A percentile compares a stretch with the other conserved stretches of the same genome.
Evolutionary conservation across 2,113 vertebrate genomes (phyloP).

Genomic region (Daubentonia madagascariensis): DNA sequence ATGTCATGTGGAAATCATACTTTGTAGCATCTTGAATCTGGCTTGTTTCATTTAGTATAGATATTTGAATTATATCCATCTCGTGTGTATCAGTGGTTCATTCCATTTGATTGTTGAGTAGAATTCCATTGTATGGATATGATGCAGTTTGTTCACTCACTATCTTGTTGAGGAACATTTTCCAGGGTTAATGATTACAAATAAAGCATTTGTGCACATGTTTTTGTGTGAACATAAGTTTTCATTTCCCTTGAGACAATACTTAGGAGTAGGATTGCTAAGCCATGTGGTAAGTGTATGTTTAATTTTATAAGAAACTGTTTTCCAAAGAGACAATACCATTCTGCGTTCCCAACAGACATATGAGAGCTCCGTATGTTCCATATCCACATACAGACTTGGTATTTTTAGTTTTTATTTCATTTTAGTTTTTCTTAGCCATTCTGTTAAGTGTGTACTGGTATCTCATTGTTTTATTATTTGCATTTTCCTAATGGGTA

Average conservation of each 20-base stretch:
- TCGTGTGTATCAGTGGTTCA: neutral
- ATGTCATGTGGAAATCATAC: neutral
- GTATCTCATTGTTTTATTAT: neutral
- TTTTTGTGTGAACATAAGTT: neutral
- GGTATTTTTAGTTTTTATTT: neutral
- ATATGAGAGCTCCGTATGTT: neutral
- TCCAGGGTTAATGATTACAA: neutral
- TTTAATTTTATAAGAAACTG: neutral
- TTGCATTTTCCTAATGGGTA: neutral
- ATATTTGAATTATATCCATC: neutral
- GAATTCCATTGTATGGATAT: neutral
- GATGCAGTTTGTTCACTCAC: neutral
- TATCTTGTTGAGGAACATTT: neutral
- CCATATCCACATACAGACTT: neutral
- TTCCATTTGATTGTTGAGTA: too few species aligned
- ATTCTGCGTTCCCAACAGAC: neutral
- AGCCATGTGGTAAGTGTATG: neutral
- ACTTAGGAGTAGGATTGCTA: neutral
- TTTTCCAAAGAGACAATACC: neutral
- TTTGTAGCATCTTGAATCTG: neutral
- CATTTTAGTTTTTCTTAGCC: neutral
- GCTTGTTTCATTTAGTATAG: neutral
- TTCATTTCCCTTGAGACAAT: slow-evolving; percentile 21
- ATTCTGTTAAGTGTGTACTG: neutral
- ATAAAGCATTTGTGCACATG: neutral